Evolutionary conservation across 2,888 invertebrate species (phyloP).

Genomic region (Poecilobothrus nobilitatus): DNA sequence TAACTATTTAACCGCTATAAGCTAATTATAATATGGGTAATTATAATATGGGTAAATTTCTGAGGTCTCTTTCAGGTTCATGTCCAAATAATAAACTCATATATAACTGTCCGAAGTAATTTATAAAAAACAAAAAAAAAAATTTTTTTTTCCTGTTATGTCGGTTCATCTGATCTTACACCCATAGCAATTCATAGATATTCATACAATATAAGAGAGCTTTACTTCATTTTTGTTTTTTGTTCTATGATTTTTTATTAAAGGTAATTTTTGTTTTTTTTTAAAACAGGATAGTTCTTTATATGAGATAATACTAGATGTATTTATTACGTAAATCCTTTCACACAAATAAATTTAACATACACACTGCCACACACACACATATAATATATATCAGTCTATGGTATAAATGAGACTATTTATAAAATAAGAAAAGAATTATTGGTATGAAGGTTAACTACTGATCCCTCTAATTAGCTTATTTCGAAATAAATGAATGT

Average conservation of each 20-base stretch:
- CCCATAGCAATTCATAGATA: no score
- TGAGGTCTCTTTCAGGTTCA: conserved; percentile 5
- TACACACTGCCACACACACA: background rate
- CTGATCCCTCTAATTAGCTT: background rate
- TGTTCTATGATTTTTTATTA: no score
- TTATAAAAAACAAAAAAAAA: background rate
- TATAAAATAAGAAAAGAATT: background rate
- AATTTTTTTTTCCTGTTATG: background rate
- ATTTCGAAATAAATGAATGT: background rate
- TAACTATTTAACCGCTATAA: conserved; percentile 23
- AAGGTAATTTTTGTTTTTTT: no score
- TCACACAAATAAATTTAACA: background rate
- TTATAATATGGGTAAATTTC: conserved; percentile 18
- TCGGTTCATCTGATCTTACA: no score
- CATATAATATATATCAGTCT: background rate
- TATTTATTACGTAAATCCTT: background rate
- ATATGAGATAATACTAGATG: background rate
- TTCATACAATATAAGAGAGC: no score
- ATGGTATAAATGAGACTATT: background rate
- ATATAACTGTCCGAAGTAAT: background rate
- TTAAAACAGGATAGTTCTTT: background rate
- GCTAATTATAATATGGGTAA: conserved; percentile 23
- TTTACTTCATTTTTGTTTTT: no score
- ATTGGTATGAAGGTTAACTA: conserved; percentile 3
- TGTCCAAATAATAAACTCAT: background rate